Conservation (phyloP, 2,113 vertebrate species). For the Thermophis baileyi region DNA sequence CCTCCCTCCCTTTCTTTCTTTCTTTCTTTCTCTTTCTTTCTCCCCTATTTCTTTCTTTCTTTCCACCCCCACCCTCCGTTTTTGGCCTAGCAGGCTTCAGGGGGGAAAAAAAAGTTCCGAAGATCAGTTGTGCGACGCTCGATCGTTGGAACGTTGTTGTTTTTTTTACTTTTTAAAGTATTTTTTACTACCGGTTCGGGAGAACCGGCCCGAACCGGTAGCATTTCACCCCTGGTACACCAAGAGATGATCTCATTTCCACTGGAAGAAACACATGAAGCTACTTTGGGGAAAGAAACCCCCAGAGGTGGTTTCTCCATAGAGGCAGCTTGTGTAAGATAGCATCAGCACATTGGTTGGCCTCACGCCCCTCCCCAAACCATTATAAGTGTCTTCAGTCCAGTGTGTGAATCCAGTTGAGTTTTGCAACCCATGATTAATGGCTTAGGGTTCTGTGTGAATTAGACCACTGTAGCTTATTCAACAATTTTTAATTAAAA, state of each 20-base stretch:
- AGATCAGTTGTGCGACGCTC: too few relatives aligned
- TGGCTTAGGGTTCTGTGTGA: background rate
- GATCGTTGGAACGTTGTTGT: too few relatives aligned
- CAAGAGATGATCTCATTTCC: background rate
- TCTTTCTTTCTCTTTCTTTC: too few relatives aligned
- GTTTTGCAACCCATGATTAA: background rate
- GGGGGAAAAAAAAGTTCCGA: too few relatives aligned
- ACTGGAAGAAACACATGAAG: background rate
- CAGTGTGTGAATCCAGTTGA: background rate
- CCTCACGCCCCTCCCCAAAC: background rate
- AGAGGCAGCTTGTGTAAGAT: background rate
- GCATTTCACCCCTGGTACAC: too few relatives aligned
- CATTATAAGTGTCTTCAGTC: background rate
- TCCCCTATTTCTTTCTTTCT: too few relatives aligned
- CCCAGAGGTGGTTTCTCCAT: background rate
- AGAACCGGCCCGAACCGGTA: too few relatives aligned
- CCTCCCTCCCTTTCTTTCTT: too few relatives aligned
- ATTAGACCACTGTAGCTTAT: background rate
- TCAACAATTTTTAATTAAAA: background rate
- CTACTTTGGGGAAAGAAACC: background rate
- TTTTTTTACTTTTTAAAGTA: too few relatives aligned
- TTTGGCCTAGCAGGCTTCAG: too few relatives aligned
- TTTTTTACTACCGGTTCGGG: too few relatives aligned
- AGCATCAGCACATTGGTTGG: background rate
- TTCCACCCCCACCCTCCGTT: too few relatives aligned